These are phyloP conservation scores for Maconellicoccus hirsutus DNA, from an alignment of 1,140 invertebrate genomes.

Conservation along the genomic window DNA sequence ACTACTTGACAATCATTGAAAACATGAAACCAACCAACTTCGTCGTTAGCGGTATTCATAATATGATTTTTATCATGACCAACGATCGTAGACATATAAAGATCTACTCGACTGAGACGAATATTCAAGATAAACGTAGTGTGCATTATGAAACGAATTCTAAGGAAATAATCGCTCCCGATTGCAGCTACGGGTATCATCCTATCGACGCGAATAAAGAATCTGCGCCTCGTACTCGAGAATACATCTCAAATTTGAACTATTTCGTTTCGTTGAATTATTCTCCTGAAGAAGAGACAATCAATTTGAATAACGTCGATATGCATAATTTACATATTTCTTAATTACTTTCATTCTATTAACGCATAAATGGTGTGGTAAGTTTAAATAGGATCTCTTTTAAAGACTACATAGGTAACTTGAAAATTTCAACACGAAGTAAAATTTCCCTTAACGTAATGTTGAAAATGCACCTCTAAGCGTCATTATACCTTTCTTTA, in stretches of 20 bases:
- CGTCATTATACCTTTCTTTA: no score
- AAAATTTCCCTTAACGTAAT: no score
- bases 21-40: background rate
- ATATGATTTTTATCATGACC: background rate
- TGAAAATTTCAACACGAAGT: no score
- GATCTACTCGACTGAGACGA: background rate
- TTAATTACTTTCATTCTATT: background rate
- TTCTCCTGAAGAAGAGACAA: background rate
- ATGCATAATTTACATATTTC: background rate
- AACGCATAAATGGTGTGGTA: no score
- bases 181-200: background rate
- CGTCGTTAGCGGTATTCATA: background rate
- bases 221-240: background rate
- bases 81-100: background rate
- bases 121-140: background rate
- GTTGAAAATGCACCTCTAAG: no score
- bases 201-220: background rate
- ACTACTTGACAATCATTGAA: background rate
- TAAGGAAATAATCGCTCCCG: background rate
- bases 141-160: background rate
- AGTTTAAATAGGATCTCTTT: no score
- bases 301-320: slow-evolving; percentile 5
- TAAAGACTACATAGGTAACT: no score
- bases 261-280: background rate
- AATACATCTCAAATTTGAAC: background rate